phyloP scores from a whole-genome alignment of 2,888 invertebrate species.

The Chymomyza fuscimana region DNA sequence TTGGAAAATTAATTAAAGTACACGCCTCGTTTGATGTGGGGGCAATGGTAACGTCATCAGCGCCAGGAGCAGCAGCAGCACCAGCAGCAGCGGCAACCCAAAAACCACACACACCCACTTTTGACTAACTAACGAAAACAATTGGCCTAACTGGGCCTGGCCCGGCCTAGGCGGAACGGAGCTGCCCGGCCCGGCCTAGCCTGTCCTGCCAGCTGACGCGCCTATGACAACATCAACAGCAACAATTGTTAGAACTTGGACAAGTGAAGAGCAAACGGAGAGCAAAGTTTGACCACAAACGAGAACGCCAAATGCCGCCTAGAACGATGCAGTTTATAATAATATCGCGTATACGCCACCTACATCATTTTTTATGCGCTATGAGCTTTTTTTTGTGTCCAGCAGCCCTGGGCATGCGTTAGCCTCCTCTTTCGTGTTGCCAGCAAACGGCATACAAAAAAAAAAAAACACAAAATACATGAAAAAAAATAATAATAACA shows the following conservation, averaged over 20 bases:
- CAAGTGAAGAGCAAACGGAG: background rate
- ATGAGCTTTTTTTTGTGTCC: background rate
- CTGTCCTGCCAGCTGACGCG: conserved; percentile 4
- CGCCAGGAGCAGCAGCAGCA: conserved; percentile 27
- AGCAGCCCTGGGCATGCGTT: conserved; percentile 10
- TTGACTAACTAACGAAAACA: conserved; percentile 65
- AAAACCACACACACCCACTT: conserved; percentile 62
- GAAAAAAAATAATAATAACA: conserved; percentile 7
- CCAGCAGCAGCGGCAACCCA: conserved; percentile 18
- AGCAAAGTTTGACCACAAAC: conserved; percentile 1
- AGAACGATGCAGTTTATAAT: conserved; percentile 43
- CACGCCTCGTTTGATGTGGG: conserved; percentile 49
- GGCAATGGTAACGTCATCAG: background rate
- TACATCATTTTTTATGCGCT: conserved; percentile 46
- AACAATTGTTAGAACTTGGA: background rate
- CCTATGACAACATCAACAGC: background rate
- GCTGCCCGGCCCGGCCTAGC: conserved; percentile 19
- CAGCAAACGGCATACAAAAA: background rate
- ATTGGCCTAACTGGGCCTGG: conserved; percentile 39
- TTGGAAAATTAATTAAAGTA: conserved; percentile 71
- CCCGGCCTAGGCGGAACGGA: background rate
- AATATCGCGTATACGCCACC: conserved; percentile 73
- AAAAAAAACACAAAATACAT: background rate
- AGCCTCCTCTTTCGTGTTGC: conserved; percentile 7
- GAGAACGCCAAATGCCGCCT: background rate